Percentiles rank a stretch among this genome's conserved stretches.
phyloP scores from a whole-genome alignment of 2,113 vertebrate genomes.

The Pluvianellus socialis region DNA sequence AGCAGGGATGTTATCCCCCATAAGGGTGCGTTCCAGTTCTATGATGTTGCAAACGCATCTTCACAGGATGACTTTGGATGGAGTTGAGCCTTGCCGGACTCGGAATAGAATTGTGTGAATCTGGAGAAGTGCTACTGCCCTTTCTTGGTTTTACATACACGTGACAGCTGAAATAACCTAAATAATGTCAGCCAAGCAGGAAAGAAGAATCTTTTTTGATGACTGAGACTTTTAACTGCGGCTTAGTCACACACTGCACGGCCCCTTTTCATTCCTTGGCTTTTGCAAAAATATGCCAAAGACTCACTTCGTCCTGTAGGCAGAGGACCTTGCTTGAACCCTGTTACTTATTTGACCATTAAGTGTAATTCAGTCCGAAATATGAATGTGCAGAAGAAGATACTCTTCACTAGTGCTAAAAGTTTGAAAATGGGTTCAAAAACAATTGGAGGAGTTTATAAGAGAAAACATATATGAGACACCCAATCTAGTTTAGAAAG shows the following conservation, averaged over 20 bases:
- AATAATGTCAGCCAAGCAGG: neutral
- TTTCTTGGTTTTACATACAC: neutral
- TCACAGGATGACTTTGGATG: neutral
- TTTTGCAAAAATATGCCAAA: neutral
- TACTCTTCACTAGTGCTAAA: neutral
- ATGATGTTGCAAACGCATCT: fast-evolving
- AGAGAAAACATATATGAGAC: neutral
- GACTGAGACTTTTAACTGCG: neutral
- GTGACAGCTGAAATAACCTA: neutral
- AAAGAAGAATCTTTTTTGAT: neutral
- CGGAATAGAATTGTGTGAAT: neutral
- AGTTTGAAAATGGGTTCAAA: neutral
- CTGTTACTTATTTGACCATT: neutral
- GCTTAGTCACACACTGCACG: neutral
- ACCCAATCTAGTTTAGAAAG: neutral
- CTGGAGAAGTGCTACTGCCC: neutral
- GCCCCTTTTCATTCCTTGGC: neutral
- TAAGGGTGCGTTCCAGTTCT: neutral
- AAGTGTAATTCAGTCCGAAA: neutral
- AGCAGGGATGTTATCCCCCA: neutral
- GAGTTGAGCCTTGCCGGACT: neutral
- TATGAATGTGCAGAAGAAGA: neutral
- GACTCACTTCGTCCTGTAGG: neutral
- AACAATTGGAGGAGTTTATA: neutral
- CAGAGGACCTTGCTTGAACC: neutral